These are phyloP conservation scores for Aphidoletes aphidimyza DNA, from an alignment of 2,888 invertebrate species.

Conservation along the genomic window DNA sequence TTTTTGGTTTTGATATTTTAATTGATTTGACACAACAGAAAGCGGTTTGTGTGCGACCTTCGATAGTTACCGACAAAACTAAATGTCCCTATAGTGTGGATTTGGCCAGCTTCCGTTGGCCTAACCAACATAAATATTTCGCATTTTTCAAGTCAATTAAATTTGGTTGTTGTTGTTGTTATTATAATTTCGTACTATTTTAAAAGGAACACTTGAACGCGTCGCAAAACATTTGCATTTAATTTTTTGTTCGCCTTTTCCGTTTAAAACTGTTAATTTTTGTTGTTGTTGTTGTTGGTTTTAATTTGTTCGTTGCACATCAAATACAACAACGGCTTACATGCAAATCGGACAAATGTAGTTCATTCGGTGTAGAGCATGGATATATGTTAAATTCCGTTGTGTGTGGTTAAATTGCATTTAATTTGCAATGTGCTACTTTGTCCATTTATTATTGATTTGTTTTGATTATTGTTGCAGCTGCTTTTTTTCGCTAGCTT, in stretches of 20 bases:
- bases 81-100: not conserved
- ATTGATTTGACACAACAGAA: not conserved
- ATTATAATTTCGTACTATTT: no score
- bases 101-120: not conserved
- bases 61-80: not conserved
- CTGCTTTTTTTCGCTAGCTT: not conserved
- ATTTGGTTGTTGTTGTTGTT: not conserved
- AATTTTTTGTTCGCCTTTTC: no score
- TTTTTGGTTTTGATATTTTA: not conserved
- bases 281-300: no score
- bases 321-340: no score
- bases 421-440: not conserved
- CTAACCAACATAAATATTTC: not conserved
- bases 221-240: no score
- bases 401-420: no score
- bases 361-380: no score
- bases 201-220: no score
- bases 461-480: not conserved
- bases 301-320: no score
- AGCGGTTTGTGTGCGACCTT: slow-evolving; percentile 1
- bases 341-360: no score
- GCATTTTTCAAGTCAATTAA: not conserved
- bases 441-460: not conserved
- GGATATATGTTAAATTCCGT: no score
- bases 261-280: no score